Conservation (phyloP, 2,888 invertebrate species). For the Patella caerulea region DNA sequence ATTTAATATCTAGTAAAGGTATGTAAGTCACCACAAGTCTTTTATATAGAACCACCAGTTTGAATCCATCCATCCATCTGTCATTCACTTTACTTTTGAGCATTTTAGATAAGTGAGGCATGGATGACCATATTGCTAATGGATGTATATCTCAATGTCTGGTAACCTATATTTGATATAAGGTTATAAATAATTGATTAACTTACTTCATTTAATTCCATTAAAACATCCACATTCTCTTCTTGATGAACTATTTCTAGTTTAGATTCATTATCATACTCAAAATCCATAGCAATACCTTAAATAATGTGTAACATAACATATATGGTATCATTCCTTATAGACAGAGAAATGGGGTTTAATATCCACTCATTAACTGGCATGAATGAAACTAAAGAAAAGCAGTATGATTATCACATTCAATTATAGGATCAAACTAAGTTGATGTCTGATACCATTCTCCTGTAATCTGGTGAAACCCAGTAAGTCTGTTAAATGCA, state of each 20-base stretch:
- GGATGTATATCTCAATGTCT: too few relatives aligned
- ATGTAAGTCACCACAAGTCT: not conserved
- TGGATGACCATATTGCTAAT: too few relatives aligned
- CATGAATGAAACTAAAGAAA: slow-evolving; percentile 1
- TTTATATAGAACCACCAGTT: too few relatives aligned
- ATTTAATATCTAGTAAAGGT: too few relatives aligned
- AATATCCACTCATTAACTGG: not conserved
- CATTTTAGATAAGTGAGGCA: too few relatives aligned
- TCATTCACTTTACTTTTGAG: too few relatives aligned
- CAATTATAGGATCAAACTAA: too few relatives aligned
- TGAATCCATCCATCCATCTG: too few relatives aligned
- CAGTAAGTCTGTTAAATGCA: too few relatives aligned
- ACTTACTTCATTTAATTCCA: slow-evolving; percentile 52
- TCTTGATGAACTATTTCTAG: slow-evolving; percentile 38
- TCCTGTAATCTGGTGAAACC: too few relatives aligned
- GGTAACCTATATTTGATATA: not conserved
- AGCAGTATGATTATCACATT: not conserved
- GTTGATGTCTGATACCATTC: not conserved
- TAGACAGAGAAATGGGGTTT: too few relatives aligned
- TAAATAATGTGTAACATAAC: not conserved
- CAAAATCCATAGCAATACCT: slow-evolving; percentile 40
- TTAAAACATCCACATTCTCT: slow-evolving; percentile 45
- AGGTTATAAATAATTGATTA: not conserved
- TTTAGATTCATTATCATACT: slow-evolving; percentile 36
- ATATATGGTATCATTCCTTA: too few relatives aligned